Conservation (phyloP, 2,797 vertebrate genomes). For the Rhinoraja longicauda region DNA sequence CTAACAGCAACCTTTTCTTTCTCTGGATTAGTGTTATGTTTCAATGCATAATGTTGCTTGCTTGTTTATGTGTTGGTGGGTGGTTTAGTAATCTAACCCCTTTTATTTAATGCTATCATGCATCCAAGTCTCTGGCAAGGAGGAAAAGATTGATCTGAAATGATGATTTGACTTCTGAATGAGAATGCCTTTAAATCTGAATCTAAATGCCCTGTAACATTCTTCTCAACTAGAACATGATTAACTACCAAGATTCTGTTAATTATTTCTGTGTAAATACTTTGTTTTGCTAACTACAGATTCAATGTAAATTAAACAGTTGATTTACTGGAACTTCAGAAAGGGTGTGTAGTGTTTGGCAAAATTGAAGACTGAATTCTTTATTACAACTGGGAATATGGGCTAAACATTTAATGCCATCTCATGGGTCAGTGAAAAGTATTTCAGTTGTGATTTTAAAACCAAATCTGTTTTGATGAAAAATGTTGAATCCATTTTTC, state of each 20-base stretch:
- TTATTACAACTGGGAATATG: constrained; percentile 5
- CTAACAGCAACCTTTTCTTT: neutral
- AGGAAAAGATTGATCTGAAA: constrained; percentile 9
- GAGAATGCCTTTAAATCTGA: neutral
- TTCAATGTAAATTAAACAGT: constrained; percentile 6
- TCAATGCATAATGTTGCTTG: neutral
- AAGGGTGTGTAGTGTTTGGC: neutral
- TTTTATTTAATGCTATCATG: constrained; percentile 1
- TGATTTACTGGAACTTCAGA: neutral
- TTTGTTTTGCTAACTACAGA: neutral
- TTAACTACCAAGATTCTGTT: neutral
- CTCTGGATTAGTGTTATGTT: neutral
- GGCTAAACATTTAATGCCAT: constrained; percentile 28
- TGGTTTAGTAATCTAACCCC: neutral
- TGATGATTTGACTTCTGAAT: neutral
- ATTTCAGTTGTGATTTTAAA: constrained; percentile 27
- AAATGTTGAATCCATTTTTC: constrained; percentile 19
- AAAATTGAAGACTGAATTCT: neutral
- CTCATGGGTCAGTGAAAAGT: neutral
- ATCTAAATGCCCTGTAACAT: neutral
- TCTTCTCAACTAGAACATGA: constrained; percentile 19
- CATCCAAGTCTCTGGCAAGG: neutral
- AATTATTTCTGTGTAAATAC: constrained; percentile 2
- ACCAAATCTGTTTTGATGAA: constrained; percentile 26
- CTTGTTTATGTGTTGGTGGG: neutral